Conservation (phyloP, 2,113 vertebrate genomes). For the Neofelis nebulosa region DNA sequence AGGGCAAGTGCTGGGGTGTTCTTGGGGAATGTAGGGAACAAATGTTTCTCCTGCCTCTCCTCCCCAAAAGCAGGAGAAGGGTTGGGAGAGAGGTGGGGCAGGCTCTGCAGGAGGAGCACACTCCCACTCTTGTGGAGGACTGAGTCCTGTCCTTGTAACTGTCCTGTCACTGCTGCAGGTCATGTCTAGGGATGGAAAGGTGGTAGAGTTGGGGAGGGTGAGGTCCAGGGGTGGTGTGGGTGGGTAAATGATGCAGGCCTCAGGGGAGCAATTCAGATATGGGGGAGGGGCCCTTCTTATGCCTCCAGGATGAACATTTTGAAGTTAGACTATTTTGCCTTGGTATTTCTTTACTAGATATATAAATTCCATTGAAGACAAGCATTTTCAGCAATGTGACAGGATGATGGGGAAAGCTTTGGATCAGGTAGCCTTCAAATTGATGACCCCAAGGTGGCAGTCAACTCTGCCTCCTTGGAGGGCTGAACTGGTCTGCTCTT, state of each 20-base stretch:
- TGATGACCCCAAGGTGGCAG: not conserved
- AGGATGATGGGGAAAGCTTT: not conserved
- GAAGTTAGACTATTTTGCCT: not conserved
- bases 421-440: not conserved
- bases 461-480: not conserved
- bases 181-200: not conserved
- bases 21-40: not conserved
- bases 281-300: not conserved
- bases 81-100: fast-evolving
- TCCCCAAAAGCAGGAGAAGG: not conserved
- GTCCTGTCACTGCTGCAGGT: not conserved
- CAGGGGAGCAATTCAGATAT: not conserved
- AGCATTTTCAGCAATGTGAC: not conserved
- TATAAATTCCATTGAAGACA: not conserved
- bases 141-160: not conserved
- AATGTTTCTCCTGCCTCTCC: not conserved
- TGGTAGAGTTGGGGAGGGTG: no score
- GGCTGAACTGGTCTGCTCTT: not conserved
- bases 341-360: not conserved
- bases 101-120: not conserved
- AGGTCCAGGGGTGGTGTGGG: not conserved
- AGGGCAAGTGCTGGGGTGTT: not conserved
- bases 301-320: not conserved
- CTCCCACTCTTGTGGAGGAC: no score
- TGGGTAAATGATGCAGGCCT: not conserved